These are phyloP conservation scores for Cheilosia scutellata DNA, from an alignment of 2,888 invertebrate genomes.

Conservation along the genomic window DNA sequence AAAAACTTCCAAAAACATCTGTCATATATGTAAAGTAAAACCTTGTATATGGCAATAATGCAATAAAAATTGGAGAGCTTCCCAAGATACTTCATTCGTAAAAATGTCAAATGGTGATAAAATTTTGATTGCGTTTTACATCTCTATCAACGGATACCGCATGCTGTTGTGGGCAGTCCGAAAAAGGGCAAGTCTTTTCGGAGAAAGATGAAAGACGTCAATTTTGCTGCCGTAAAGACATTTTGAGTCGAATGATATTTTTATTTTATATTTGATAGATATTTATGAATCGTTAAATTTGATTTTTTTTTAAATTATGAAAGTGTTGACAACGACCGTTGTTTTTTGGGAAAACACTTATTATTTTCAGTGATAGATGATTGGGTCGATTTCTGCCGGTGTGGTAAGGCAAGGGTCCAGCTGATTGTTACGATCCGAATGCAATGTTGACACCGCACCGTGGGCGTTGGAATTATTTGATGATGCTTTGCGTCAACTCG, in stretches of 20 bases:
- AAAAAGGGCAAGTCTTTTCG: background rate
- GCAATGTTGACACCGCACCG: too few species aligned
- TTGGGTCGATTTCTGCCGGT: too few species aligned
- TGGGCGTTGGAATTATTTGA: too few species aligned
- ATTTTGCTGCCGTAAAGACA: conserved; percentile 8
- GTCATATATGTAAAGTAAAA: background rate
- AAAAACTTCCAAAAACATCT: too few species aligned
- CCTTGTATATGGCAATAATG: background rate
- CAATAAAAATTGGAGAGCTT: conserved; percentile 15
- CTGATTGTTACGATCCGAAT: too few species aligned
- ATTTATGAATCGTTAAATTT: conserved; percentile 20
- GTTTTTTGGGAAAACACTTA: background rate
- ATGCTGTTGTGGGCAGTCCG: background rate
- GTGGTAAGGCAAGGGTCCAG: too few species aligned
- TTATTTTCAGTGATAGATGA: too few species aligned
- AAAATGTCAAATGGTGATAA: conserved; percentile 1
- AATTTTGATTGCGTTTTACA: conserved; percentile 6
- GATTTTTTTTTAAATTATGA: background rate
- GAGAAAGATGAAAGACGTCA: conserved; percentile 1
- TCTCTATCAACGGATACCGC: background rate
- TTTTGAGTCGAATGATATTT: background rate
- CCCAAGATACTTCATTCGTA: conserved; percentile 8
- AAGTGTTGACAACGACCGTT: background rate
- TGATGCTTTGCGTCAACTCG: too few species aligned
- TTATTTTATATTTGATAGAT: background rate